A percentile compares a stretch with the other conserved stretches of the same genome.
Conservation (phyloP, 2,113 vertebrate species). For the Aplodontia rufa region DNA sequence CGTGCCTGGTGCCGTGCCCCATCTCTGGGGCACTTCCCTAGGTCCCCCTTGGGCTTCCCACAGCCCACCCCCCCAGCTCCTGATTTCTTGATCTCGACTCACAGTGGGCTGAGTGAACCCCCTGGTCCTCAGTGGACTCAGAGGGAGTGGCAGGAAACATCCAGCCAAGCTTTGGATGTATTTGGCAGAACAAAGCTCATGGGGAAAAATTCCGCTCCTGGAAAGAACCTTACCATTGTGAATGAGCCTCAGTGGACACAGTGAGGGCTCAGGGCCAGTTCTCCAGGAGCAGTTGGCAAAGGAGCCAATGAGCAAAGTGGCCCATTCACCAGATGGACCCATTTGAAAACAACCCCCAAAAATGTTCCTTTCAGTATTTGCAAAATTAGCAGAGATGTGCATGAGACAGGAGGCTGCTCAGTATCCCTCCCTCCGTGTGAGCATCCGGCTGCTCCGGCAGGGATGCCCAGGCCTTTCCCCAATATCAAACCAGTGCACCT, state of each 20-base stretch:
- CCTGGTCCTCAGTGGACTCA: neutral
- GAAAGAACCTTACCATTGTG: neutral
- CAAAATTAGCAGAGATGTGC: neutral
- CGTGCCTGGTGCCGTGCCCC: rapidly evolving
- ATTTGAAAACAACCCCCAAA: neutral
- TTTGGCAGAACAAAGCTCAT: rapidly evolving
- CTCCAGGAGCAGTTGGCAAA: rapidly evolving
- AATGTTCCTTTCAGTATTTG: neutral
- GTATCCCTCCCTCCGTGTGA: neutral
- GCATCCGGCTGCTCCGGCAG: too few species aligned
- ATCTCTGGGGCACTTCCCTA: rapidly evolving
- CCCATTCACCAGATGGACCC: rapidly evolving
- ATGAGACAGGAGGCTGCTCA: neutral
- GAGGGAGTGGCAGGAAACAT: rapidly evolving
- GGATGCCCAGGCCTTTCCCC: too few species aligned
- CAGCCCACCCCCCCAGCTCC: rapidly evolving
- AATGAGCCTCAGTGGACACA: rapidly evolving
- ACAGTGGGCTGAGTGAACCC: rapidly evolving
- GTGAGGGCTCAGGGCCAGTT: rapidly evolving
- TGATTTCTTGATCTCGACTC: neutral
- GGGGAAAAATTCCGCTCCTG: rapidly evolving
- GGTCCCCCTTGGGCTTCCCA: rapidly evolving
- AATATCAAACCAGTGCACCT: too few species aligned
- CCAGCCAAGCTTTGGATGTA: too few species aligned
- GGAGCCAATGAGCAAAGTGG: neutral